Evolutionary conservation across 2,113 vertebrate species (phyloP), one percentile per base, ranked within the genome.

Genomic region (Polyodon spathula): DNA sequence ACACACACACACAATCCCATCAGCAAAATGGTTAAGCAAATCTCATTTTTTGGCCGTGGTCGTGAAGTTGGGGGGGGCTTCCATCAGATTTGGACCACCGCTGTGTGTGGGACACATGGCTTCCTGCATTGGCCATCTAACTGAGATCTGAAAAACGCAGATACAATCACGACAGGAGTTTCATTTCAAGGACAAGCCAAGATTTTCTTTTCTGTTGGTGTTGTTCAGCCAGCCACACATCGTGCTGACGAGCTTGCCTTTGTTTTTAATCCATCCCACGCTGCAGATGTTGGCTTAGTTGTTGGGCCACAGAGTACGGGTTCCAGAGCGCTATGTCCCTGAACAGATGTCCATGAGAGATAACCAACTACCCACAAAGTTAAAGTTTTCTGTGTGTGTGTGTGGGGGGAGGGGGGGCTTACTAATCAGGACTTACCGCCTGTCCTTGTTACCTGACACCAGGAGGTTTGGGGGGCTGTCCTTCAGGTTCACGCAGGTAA

Each of bases 391-490:
- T n/a, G n/a, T n/a, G 0, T 12, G 14, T 51, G 59, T 8, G 61
- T 53, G 53, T 40, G 57, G 7, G 43, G 41, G 5, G 16, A 6
- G 59, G 7, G n/a, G n/a, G 42, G 5, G 1, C 41, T 56, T 27
- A 27, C 51, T 11, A 12, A 53, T 15, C 11, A 6, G 16, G 10
- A 83, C 78, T 0, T 82, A 97, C 96, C 92, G 90, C 68, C 94
- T 81, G 86, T 97, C 94, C 76, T 88, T 93, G 83, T 95, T 98
- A 68, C 96, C 95, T 1, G 92, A 89, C 63, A 90, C 90, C 73
- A 97, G 78, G 76, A 96, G 86, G 77, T 87, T 78, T 44, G 91
- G 84, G 37, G 90, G 86, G 27, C 82, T 78, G 78, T 88, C 82
- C 67, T 74, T 85, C 71, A 98, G 77, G 76, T 90, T 90, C 83